Evolutionary conservation across 2,888 invertebrate genomes (phyloP), one percentile per base, ranked within the genome.

Genomic region (Therioaphis trifolii): DNA sequence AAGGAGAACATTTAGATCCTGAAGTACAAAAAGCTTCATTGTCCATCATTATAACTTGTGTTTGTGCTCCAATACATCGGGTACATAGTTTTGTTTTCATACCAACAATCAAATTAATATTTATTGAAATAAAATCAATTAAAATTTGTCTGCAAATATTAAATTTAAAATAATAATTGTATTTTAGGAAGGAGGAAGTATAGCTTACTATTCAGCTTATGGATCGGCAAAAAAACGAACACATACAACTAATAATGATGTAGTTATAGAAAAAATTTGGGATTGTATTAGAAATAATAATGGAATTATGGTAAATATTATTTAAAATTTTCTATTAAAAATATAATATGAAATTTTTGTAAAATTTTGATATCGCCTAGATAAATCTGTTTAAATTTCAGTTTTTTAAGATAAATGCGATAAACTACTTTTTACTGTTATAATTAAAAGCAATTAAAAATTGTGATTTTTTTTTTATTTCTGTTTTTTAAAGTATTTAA

Each of bases 21-120:
- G 97, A 97, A 86, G 96, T 98, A 0, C 95, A 97, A 89, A 94
- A 95, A 87, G 94, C 97, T 0, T 97, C 98, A 0, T 90, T 99
- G 1, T 92, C 94, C 86, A 95, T 97, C 27, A 91, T 99, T 84
- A 95, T 96, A 78, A 97, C 97, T 89, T 97, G 97, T 89, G 96
- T 98, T 1, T 97, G 97, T 89, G 96, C 96, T 2, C 97, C 97
- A 0, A 92, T 95, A 15, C 93, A 93, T 85, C 91, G 95, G 89
- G 95, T 95, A 88, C 90, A 91, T 27, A 69, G 18, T 66, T 66
- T 55, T 14, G 3, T 79, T 88, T 71, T 52, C 12, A 11, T 77
- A 35, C 35, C 4, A 46, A 46, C n/a, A 0, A 9, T 27, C 7
- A 29, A 63, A n/a, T 63, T 29, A n/a, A 27, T n/a, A n/a, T n/a